A percentile compares a stretch with the other conserved stretches of the same genome.
These are phyloP conservation scores for Crocuta crocuta DNA, from an alignment of 2,113 vertebrate genomes.

Conservation along the genomic window DNA sequence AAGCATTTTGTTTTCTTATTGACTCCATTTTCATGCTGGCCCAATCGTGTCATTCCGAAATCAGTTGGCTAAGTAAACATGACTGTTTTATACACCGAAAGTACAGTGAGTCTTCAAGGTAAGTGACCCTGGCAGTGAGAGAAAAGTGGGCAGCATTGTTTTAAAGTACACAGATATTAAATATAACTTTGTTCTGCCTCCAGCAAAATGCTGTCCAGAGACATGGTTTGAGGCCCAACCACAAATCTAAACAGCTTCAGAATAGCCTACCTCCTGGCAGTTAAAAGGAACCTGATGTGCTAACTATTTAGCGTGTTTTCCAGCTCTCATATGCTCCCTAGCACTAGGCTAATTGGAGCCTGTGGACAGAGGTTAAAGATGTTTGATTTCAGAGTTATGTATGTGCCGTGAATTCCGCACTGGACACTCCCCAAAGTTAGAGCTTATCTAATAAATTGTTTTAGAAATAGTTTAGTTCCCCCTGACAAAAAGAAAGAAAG, in stretches of 20 bases:
- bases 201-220: conserved; percentile 65
- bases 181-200: conserved; percentile 66
- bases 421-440: not conserved
- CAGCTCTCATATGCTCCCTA: not conserved
- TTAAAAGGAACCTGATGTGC: conserved; percentile 46
- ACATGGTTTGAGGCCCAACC: conserved; percentile 64
- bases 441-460: conserved; percentile 39
- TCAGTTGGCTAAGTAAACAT: conserved; percentile 45
- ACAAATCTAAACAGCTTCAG: conserved; percentile 73
- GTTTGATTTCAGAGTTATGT: not conserved
- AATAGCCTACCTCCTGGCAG: conserved; percentile 68
- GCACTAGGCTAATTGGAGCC: not conserved
- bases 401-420: not conserved
- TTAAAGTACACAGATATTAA: conserved; percentile 64
- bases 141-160: conserved; percentile 60
- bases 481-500: not conserved
- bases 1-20: conserved; percentile 63
- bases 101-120: conserved; percentile 24
- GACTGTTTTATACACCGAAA: not conserved
- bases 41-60: not conserved
- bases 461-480: conserved; percentile 40
- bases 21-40: conserved; percentile 57
- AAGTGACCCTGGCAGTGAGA: not conserved
- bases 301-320: not conserved
- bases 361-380: not conserved